Base-by-base conservation (phyloP, 2,113 vertebrate genomes). In the Microtus montanus region DNA sequence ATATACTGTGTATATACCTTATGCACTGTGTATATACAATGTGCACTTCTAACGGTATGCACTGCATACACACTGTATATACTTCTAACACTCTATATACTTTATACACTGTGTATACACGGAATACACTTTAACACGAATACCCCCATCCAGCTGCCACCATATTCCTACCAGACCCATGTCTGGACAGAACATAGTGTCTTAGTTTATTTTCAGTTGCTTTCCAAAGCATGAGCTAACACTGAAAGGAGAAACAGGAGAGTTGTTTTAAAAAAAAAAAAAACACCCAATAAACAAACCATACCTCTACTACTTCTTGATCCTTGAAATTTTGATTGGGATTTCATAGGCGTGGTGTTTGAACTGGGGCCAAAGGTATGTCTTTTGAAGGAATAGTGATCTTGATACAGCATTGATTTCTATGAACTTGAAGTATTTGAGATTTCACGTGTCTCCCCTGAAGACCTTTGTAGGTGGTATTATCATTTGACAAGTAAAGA, bases 301-400 rank as follows among this genome's bases (percentile, higher is more conserved):
- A 33, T 41, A 9, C 9, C 2, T 12, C 19, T 91, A 47, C 88
- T 86, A 84, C 54, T 92, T 85, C 61, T 93, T 78, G 26, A 20
- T 49, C 26, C 7, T 15, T 74, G 26, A 90, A 24, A 71, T 89
- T 88, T 96, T 89, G 15, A 33, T n/a, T 87, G 92, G 91, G n/a
- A 47, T 20, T 0, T 38, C 88, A 10, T 63, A 79, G 15, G 44
- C 49, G 3, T 73, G 44, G 14, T 80, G 77, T 3, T 75, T 54
- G 44, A 87, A 95, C 44, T 68, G 30, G 9, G 5, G n/a, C 9
- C 14, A 77, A 68, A 6, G 4, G 26, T 71, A 3, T 89, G 1
- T 94, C 63, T 89, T 94, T 54, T 92, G 64, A 92, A 54, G 4
- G 66, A 90, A 20, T 64, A 49, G 44, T 63, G 30, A 4, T 11